Conservation (phyloP, 1,140 invertebrate species). For the Microplitis demolitor region DNA sequence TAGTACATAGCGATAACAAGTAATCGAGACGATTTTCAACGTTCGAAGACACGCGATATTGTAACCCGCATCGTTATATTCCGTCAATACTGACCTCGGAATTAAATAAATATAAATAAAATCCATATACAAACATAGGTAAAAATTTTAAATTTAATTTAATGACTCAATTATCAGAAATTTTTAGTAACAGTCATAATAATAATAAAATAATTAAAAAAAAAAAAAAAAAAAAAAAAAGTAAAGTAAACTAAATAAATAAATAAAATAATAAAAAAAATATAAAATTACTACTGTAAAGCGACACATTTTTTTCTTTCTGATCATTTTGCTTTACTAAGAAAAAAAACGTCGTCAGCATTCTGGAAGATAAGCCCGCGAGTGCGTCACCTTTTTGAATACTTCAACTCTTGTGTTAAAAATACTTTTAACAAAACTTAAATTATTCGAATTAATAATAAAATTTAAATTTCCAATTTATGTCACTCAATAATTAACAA, state of each 20-base stretch:
- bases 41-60: slow-evolving; percentile 36
- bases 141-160: not conserved
- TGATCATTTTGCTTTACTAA: slow-evolving; percentile 19
- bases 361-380: not conserved
- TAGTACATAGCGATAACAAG: slow-evolving; percentile 29
- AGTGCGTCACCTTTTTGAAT: not conserved
- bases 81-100: slow-evolving; percentile 25
- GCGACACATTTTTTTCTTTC: not conserved
- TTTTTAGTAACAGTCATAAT: no score
- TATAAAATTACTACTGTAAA: not conserved
- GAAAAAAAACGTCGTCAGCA: slow-evolving; percentile 15
- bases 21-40: slow-evolving; percentile 37
- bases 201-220: no score
- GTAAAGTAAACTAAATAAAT: no score
- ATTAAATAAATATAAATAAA: slow-evolving; percentile 19
- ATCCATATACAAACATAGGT: not conserved
- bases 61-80: slow-evolving; percentile 20
- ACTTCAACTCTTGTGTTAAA: no score
- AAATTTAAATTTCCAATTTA: no score
- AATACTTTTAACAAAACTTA: no score
- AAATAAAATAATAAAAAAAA: not conserved
- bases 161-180: no score
- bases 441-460: no score
- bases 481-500: no score
- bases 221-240: no score